phyloP scores from a whole-genome alignment of 2,888 invertebrate genomes.

The Synergus itoensis region DNA sequence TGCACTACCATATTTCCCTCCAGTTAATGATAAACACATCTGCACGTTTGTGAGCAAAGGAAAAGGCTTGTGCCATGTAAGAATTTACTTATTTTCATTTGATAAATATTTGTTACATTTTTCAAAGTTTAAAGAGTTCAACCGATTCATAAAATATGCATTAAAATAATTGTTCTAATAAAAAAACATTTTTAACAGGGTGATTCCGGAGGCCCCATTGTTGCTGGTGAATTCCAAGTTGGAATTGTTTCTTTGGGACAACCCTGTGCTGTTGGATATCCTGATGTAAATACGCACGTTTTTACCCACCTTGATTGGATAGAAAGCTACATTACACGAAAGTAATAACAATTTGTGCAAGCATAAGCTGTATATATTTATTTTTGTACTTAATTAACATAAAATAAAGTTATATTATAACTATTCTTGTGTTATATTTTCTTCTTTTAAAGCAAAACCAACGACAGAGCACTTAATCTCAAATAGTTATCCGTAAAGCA shows the following conservation, averaged over 20 bases:
- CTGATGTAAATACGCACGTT: constrained; percentile 12
- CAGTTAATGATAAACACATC: not conserved
- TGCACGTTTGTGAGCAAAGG: not conserved
- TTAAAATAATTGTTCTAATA: not conserved
- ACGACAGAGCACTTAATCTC: no score
- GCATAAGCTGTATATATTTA: no score
- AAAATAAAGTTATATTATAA: no score
- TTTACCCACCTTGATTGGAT: not conserved
- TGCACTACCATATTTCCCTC: not conserved
- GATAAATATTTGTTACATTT: not conserved
- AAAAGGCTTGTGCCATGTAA: constrained; percentile 24
- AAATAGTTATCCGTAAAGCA: no score
- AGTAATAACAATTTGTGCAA: no score
- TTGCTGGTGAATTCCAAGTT: constrained; percentile 5
- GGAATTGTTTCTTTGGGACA: not conserved
- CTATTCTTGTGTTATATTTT: no score
- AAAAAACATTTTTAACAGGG: not conserved
- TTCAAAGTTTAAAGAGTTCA: no score
- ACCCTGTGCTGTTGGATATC: not conserved
- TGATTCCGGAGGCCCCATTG: constrained; percentile 14
- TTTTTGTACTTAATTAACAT: no score
- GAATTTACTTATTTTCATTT: not conserved
- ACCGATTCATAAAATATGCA: not conserved
- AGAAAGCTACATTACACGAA: not conserved
- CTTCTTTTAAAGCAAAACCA: no score